Evolutionary conservation across 1,140 invertebrate genomes (phyloP), one percentile per base, ranked within the genome.

Genomic region (Drosophila tropicalis): DNA sequence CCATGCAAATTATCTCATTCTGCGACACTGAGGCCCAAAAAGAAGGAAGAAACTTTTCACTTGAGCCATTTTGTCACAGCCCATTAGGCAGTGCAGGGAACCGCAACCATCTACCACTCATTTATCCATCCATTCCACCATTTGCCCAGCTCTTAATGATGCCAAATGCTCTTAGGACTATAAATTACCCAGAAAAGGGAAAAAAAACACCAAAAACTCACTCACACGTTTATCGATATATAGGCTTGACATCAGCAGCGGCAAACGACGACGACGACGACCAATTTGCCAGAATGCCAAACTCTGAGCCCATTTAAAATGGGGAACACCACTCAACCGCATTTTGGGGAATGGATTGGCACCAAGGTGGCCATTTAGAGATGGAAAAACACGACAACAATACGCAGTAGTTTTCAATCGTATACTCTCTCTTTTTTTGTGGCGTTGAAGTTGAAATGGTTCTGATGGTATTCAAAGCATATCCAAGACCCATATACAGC

Each of bases 41-140:
- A 39, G 36, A 12, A 13, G 12, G 51, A 25, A 54, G 32, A 76
- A 87, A 87, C 76, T 90, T 90, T 90, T 85, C 86, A 82, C 77
- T 87, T 81, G 66, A 87, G 78, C 67, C 71, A 86, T 76, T 87
- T 79, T 76, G 66, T 84, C 78, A 75, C 71, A 83, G 84, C 73
- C 80, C 84, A 89, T 89, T 89, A 90, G 66, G 72, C 84, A 81
- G 76, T 74, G 84, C 80, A 80, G 69, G 77, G 58, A 71, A 68
- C 70, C 82, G 79, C 64, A 72, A 76, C 80, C 51, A 66, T 62
- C 67, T 39, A 56, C 7, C 47, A n/a, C 76, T 55, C 44, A 51
- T 51, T 51, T 51, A 51, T 51, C 22, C 64, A 57, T 55, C 68
- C 63, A 72, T 61, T 61, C 55, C 17, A 36, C 61, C 65, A 70